Base-by-base conservation (phyloP, 2,113 vertebrate genomes). In the Tachuris rubrigastra region DNA sequence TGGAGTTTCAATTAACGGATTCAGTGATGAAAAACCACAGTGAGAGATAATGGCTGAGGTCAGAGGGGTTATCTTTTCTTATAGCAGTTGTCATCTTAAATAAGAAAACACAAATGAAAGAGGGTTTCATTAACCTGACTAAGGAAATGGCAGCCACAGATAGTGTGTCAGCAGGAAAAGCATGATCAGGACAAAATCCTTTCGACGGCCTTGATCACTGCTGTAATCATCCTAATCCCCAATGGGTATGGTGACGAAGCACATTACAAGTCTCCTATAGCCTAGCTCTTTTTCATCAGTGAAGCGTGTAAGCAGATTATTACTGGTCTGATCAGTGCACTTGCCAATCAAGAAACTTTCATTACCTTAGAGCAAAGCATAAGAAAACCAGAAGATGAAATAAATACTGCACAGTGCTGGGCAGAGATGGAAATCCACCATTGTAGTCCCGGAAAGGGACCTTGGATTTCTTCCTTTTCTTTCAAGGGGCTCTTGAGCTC, bases 1-100 rank as follows among this genome's bases (percentile, higher is more conserved):
- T 56, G 16, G 63, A 89, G 68, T 90, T 95, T 89, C 78, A 94
- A 72, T 93, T 95, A 93, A 87, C 47, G 69, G 77, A 85, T 85
- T 73, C 69, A 56, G 47, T 1, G 21, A 79, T 90, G 74, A 89
- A 91, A 95, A 95, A 35, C 4, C 30, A 39, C 59, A 56, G 87
- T 49, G 66, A 87, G 78, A 91, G 30, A 63, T 56, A 84, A 94
- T 87, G 30, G 47, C 62, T 74, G 89, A 92, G 89, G 91, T 94
- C 89, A 94, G 42, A 69, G 59, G 85, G 87, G 78, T 92, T 93
- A 68, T 90, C 33, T 83, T 80, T 86, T 84, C 71, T 63, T 46
- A 69, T 37, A 68, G 49, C 39, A 56, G 60, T 89, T 92, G 72
- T 81, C 72, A 75, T 93, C 56, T 71, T 65, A 93, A 90, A 77